Evolutionary conservation across 2,113 vertebrate species (phyloP), one percentile per base, ranked within the genome.

Genomic region (Thamnaconus septentrionalis): DNA sequence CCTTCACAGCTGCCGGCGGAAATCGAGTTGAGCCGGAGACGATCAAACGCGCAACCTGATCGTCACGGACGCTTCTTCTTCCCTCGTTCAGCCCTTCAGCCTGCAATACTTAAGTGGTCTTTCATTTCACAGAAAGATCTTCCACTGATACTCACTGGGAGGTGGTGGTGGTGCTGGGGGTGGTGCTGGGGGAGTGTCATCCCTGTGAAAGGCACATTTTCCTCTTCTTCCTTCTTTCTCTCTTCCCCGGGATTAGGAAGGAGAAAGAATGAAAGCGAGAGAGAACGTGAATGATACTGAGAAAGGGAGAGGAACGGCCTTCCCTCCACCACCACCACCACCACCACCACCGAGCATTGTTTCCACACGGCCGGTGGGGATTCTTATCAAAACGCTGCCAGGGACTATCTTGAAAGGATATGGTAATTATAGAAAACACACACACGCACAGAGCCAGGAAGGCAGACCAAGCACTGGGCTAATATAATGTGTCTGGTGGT

Each of bases 341-440:
- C 18, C 18, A 31, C 18, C 18, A 31, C 60, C 64, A 73, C 65
- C 66, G 63, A 71, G 70, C 70, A 74, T 77, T 69, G 79, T 87
- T 83, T 85, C 73, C 79, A 64, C 64, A 60, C 54, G 46, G 80
- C 68, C 77, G 62, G 75, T 41, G 64, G 79, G 76, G 47, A 79
- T 80, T 86, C 59, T 86, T 84, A 88, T 87, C 81, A 79, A 76
- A 82, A 77, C 55, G 64, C 75, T 74, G 80, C 82, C 79, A 83
- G 74, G 18, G 71, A 66, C 78, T 54, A 66, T 85, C 76, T 81
- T 88, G 85, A 90, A 88, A 87, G 78, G 78, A 90, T 78, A 87
- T 85, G 85, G 80, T 90, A 85, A 91, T 90, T 87, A 84, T 59
- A 66, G 76, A 69, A 61, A 69, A 76, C 50, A 69, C 71, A 68